Conservation (phyloP, 2,797 vertebrate genomes). For the Acanthurus lineatus region DNA sequence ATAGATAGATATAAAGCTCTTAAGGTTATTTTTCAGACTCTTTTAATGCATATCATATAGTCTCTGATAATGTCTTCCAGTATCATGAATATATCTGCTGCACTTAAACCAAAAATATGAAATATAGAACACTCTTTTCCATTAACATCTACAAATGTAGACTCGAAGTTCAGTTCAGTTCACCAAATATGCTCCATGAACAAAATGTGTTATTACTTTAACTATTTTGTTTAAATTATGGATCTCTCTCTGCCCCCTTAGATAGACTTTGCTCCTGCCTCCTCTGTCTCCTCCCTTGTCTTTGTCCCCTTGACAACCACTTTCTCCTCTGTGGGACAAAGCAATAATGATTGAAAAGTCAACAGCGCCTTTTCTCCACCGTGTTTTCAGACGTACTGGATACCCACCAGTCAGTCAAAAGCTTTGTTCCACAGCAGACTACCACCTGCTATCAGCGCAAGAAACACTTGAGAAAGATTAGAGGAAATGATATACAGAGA, state of each 20-base stretch:
- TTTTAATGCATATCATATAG: too few species aligned
- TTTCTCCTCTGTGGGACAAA: conserved; percentile 55
- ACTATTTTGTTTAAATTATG: conserved; percentile 35
- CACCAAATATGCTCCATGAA: conserved; percentile 10
- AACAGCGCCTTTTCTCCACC: conserved; percentile 30
- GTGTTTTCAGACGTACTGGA: conserved; percentile 47
- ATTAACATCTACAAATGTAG: neutral
- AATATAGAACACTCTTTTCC: neutral
- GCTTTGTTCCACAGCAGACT: conserved; percentile 28
- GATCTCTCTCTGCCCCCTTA: conserved; percentile 11
- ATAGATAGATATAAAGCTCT: too few species aligned
- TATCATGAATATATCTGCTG: too few species aligned
- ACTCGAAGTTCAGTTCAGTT: neutral
- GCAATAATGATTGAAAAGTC: conserved; percentile 64
- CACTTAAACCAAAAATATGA: too few species aligned
- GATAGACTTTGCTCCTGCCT: conserved; percentile 7
- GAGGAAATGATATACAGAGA: conserved; percentile 17
- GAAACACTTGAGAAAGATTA: conserved; percentile 27
- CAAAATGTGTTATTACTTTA: conserved; percentile 16
- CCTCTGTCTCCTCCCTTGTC: conserved; percentile 3
- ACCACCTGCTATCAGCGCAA: conserved; percentile 41
- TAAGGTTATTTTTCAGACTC: too few species aligned
- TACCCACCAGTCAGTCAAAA: conserved; percentile 43
- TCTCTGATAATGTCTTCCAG: too few species aligned
- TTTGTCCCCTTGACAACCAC: conserved; percentile 68